Evolutionary conservation across 2,797 vertebrate genomes (phyloP).

Genomic region (Eulemur coronatus): DNA sequence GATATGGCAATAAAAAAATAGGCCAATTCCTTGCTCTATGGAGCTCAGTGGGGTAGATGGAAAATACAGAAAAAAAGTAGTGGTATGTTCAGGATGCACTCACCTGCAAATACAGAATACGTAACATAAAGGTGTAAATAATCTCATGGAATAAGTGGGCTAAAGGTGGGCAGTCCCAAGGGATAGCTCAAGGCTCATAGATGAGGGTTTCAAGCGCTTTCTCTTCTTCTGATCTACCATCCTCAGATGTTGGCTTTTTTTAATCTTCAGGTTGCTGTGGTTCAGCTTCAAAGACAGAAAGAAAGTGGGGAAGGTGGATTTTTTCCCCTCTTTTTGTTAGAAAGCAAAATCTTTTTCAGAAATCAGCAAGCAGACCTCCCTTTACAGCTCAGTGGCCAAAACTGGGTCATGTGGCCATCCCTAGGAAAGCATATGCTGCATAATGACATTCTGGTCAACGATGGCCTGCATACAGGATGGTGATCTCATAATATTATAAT

Average conservation of each 20-base stretch:
- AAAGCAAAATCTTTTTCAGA: background rate
- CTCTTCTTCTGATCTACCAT: background rate
- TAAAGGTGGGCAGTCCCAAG: background rate
- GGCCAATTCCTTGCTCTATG: background rate
- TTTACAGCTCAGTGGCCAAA: background rate
- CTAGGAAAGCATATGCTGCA: background rate
- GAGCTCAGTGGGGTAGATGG: background rate
- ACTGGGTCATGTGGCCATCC: background rate
- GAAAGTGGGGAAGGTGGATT: background rate
- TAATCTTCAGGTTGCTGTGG: background rate
- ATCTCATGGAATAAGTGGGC: background rate
- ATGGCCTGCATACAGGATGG: background rate
- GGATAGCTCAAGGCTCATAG: background rate
- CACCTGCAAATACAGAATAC: background rate
- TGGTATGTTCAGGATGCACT: background rate
- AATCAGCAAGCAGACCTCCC: background rate
- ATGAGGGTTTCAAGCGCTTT: background rate
- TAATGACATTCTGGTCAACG: background rate
- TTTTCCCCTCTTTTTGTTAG: background rate
- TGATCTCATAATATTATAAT: background rate
- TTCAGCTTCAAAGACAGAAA: background rate
- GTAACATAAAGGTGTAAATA: background rate
- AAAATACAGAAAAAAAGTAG: background rate
- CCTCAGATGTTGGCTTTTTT: background rate
- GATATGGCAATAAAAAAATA: background rate